Base-by-base conservation (phyloP, 2,797 vertebrate species). In the Pangasius sanitwongsei region DNA sequence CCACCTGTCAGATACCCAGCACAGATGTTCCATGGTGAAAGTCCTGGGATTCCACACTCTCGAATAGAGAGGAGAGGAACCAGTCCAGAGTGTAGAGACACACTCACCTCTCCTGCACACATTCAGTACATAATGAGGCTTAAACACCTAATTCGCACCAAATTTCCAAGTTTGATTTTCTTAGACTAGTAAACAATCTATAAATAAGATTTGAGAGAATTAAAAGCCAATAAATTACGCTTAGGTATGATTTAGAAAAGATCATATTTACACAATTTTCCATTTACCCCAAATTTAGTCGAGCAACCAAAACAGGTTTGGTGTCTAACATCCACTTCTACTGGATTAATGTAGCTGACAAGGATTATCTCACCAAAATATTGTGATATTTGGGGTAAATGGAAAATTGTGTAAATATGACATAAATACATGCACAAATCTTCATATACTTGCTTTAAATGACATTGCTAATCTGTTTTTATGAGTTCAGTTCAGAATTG, bases 21-120 rank as follows among this genome's bases (percentile, higher is more conserved):
- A 4, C 97, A 97, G 87, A 97, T 94, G 95, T 96, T 97, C 91
- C 96, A 96, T 0, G 97, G 91, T 4, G 95, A 95, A 93, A 97
- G 94, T 0, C 96, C 95, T 25, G 93, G 95, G 91, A 94, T 95
- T 80, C 95, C 96, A 91, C 97, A 97, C 81, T 96, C 83, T 89
- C 94, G 92, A 28, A 95, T 96, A 90, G 97, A 96, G 92, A 97
- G 94, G 80, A 97, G 93, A 4, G 96, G 96, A 41, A 97, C 96
- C 0, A 94, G 95, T 0, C 95, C 97, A 0, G 96, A 96, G 85
- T 96, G 96, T 93, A 97, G 96, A 55, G 94, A 94, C 0, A 95
- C 92, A 0, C 97, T 97, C 15, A 95, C 95, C 0, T 97, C 97
- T 34, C 97, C 97, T 97, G 93, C 86, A 23, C 44, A 85, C 20